Evolutionary conservation across 1,140 invertebrate genomes (phyloP), one percentile per base, ranked within the genome.

Genomic region (Trichomalopsis sarcophagae): DNA sequence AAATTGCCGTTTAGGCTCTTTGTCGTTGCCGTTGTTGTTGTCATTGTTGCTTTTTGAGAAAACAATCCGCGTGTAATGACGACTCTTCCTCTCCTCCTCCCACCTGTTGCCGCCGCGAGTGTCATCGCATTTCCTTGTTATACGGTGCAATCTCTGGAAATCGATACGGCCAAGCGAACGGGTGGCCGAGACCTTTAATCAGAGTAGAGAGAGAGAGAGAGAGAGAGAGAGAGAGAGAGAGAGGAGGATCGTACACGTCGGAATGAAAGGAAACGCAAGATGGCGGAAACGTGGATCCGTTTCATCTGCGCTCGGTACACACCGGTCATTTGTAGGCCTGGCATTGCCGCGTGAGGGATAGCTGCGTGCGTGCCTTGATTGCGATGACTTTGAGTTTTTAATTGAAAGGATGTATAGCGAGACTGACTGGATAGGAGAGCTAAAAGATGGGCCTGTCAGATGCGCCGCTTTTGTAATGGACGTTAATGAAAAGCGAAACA

Each of bases 401-500:
- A 82, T 76, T 62, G 73, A 82, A 82, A 62, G 30, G 80, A 27
- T 21, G n/a, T 55, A n/a, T 17, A 2, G n/a, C 2, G 30, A 2
- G 79, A 7, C 55, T 62, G 55, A 44, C 55, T n/a, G 4, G 6
- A 17, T 17, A 21, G 30, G 13, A 55, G 30, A 23, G 6, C 23
- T 50, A 21, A 62, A 13, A 27, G 47, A 74, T 47, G 21, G 33
- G 62, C 33, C 71, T n/a, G 71, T 76, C 71, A 66, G 80, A 73
- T 74, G 73, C 47, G 68, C 66, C 66, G 30, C 74, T 82, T 62
- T 76, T 66, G 55, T 84, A 84, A 79, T 84, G 47, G 66, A 78
- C 62, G 21, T 17, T 84, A 79, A 84, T 79, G 76, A 73, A 78
- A 84, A 23, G 33, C 11, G 76, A 62, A 62, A 78, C 40, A 23